Base-by-base conservation (phyloP, 2,888 invertebrate species). In the Glyphotaelius pellucidus region DNA sequence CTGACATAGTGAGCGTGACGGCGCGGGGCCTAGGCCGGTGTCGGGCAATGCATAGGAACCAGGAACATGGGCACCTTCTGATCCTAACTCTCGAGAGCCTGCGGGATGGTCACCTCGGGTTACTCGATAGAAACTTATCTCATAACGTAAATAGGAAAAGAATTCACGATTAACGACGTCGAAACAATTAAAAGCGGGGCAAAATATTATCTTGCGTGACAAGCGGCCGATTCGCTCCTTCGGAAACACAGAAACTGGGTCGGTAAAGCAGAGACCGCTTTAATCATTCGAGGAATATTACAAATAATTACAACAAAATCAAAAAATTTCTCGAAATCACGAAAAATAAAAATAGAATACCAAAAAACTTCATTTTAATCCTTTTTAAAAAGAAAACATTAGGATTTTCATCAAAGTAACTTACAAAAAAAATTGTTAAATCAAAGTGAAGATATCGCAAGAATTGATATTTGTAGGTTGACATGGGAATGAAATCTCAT, bases 1-100 rank as follows among this genome's bases (percentile, higher is more conserved):
- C 96, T 95, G 96, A 95, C 96, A 96, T 96, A 96, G 88, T 89
- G 92, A 91, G 91, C 91, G 85, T 83, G 52, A 79, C 89, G 90
- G 85, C 90, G 88, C 25, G 25, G 35, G 91, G 90, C 91, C 86
- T 91, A 81, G 90, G 86, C 91, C 85, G 89, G 88, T 91, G 89
- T 38, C 79, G 80, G 80, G 32, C 67, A 80, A 79, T 85, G 85
- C 91, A 89, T 89, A 85, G 79, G 91, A 79, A 90, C 90, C 92
- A 90, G 84, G 42, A 31, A 38, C 80, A 31, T 90, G 15, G 15
- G 47, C 14, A 42, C 11, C 7, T 38, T 42, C n/a, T 31, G 52
- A 87, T 87, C 38, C 87, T 9, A 80, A 79, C 32, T 84, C 80
- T 31, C 31, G 25, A 11, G 80, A 42, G 84, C 67, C 67, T 67